These are phyloP conservation scores for Hypomecis atomaria DNA, from an alignment of 2,888 invertebrate genomes.

Conservation along the genomic window DNA sequence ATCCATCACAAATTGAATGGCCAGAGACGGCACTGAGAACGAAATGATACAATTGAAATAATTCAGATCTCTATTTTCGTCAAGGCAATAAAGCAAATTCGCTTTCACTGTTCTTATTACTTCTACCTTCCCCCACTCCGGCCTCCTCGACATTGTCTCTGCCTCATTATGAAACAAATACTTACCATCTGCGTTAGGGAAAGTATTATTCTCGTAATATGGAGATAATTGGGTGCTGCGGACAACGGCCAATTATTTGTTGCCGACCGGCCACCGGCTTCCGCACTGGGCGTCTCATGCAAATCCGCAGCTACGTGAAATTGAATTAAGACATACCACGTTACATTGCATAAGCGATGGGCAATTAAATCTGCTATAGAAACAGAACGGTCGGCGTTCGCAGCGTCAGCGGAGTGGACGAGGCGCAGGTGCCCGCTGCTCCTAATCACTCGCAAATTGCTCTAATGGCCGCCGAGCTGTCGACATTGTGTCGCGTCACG, in stretches of 20 bases:
- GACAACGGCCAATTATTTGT: constrained; percentile 58
- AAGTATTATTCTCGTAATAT: constrained; percentile 59
- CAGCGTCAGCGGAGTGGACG: constrained; percentile 43
- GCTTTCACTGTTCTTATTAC: constrained; percentile 55
- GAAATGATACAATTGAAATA: constrained; percentile 42
- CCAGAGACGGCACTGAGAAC: constrained; percentile 28
- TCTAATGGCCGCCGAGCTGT: constrained; percentile 54
- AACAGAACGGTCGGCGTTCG: constrained; percentile 17
- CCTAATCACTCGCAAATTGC: constrained; percentile 61
- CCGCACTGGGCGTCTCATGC: constrained; percentile 53
- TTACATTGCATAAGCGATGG: constrained; percentile 37
- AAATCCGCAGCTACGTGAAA: constrained; percentile 50
- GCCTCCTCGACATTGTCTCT: constrained; percentile 54
- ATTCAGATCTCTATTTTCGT: constrained; percentile 47
- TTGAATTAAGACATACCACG: constrained; percentile 47
- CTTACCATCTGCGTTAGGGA: constrained; percentile 60
- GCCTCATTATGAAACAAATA: constrained; percentile 59
- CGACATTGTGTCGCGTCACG: constrained; percentile 53
- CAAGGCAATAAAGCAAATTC: constrained; percentile 53
- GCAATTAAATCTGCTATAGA: constrained; percentile 15
- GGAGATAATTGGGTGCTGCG: constrained; percentile 60
- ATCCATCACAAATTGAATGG: constrained; percentile 38
- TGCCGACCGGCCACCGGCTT: constrained; percentile 51
- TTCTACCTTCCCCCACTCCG: constrained; percentile 31
- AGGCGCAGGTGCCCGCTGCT: constrained; percentile 51